Evolutionary conservation across 2,888 invertebrate species (phyloP).

Genomic region (Cheilosia variabilis): DNA sequence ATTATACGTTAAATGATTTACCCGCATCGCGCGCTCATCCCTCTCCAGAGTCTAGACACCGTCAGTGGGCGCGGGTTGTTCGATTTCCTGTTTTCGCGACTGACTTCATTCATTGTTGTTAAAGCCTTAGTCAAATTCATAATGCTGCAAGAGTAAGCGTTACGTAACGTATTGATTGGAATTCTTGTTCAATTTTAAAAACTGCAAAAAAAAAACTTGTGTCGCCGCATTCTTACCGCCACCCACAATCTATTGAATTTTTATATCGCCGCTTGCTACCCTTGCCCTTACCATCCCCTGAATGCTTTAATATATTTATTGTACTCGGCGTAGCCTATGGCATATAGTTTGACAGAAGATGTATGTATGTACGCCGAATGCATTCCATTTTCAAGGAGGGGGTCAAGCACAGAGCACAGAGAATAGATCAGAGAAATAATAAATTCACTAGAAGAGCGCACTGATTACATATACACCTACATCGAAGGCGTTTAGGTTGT

Average conservation of each 20-base stretch:
- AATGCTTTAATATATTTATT: neutral
- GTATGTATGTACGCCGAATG: conserved; percentile 9
- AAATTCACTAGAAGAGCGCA: conserved; percentile 29
- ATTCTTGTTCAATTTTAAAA: neutral
- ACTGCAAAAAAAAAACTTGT: neutral
- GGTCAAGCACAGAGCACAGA: conserved; percentile 16
- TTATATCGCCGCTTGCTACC: neutral
- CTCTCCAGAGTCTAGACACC: conserved; percentile 45
- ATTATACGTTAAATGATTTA: conserved; percentile 36
- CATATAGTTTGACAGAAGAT: conserved; percentile 6
- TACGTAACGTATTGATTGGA: conserved; percentile 70
- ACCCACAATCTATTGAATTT: conserved; percentile 25
- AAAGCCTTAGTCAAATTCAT: conserved; percentile 30
- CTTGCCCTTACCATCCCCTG: neutral
- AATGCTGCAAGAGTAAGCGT: conserved; percentile 27
- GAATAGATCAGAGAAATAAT: conserved; percentile 43
- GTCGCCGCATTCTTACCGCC: neutral
- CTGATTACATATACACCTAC: conserved; percentile 41
- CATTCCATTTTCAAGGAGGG: conserved; percentile 33
- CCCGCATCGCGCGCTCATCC: conserved; percentile 23
- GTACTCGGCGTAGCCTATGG: neutral
- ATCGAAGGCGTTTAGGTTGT: conserved; percentile 16
- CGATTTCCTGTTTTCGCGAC: conserved; percentile 23
- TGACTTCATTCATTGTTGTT: conserved; percentile 28
- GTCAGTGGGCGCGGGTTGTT: conserved; percentile 28